Conservation (phyloP, 2,888 invertebrate genomes). For the Oligia strigilis region DNA sequence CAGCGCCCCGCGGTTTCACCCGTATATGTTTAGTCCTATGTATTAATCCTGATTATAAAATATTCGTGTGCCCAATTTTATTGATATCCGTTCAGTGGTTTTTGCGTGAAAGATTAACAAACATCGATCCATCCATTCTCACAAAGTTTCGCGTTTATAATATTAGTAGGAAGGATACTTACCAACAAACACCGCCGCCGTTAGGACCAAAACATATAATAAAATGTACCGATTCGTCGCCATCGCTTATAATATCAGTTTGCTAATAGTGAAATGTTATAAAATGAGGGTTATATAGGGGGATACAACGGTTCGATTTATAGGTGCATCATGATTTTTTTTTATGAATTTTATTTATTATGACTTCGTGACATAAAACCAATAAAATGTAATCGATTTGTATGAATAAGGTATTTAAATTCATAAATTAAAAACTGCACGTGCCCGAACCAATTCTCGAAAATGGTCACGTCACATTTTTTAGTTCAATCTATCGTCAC, state of each 20-base stretch:
- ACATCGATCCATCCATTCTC: no score
- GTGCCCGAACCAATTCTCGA: background rate
- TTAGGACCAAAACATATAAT: background rate
- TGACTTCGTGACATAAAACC: background rate
- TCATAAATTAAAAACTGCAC: background rate
- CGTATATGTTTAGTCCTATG: no score
- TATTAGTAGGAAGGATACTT: background rate
- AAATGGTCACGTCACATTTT: background rate
- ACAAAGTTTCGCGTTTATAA: no score
- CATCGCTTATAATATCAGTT: conserved; percentile 2
- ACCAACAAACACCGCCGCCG: background rate
- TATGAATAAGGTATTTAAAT: background rate
- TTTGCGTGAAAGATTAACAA: no score
- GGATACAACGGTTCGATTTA: background rate
- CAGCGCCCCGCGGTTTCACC: no score
- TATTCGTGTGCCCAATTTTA: no score
- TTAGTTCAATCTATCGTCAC: no score
- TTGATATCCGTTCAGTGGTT: no score
- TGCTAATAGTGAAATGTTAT: background rate
- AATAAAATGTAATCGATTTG: background rate
- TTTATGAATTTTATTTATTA: background rate
- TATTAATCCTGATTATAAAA: no score
- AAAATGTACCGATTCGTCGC: background rate
- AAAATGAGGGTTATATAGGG: background rate
- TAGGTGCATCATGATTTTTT: background rate